Conservation (phyloP, 2,888 invertebrate species). For the Salticus scenicus region DNA sequence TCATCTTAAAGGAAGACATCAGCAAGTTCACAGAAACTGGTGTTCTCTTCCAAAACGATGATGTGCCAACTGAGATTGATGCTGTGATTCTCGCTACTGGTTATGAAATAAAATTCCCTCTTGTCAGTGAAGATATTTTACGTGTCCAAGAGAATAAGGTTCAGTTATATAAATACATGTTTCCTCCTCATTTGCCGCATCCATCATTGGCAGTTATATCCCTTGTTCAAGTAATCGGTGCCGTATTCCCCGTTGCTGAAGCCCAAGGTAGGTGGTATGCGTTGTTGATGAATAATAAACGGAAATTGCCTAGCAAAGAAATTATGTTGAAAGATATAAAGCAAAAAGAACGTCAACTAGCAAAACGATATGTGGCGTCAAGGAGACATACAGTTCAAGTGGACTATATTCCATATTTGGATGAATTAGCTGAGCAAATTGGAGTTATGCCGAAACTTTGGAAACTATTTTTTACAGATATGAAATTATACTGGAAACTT, state of each 20-base stretch:
- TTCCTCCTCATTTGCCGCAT: slow-evolving; percentile 77
- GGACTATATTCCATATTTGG: slow-evolving; percentile 75
- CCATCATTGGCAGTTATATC: slow-evolving; percentile 89
- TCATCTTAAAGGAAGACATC: slow-evolving; percentile 75
- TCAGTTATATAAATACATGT: slow-evolving; percentile 76
- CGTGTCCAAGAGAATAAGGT: slow-evolving; percentile 72
- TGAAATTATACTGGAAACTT: slow-evolving; percentile 72
- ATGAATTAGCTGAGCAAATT: slow-evolving; percentile 76
- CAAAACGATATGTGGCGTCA: slow-evolving; percentile 43
- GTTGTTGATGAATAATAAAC: slow-evolving; percentile 73
- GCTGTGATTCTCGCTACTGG: slow-evolving; percentile 76
- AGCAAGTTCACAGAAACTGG: slow-evolving; percentile 73
- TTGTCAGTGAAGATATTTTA: slow-evolving; percentile 73
- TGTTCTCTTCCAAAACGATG: slow-evolving; percentile 75
- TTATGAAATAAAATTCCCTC: slow-evolving; percentile 75
- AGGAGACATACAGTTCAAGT: slow-evolving; percentile 69
- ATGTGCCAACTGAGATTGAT: slow-evolving; percentile 74
- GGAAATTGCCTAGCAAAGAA: slow-evolving; percentile 73
- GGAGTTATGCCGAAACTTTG: slow-evolving; percentile 76
- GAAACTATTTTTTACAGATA: slow-evolving; percentile 74
- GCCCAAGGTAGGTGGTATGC: slow-evolving; percentile 81
- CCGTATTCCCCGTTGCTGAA: slow-evolving; percentile 89
- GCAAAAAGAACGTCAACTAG: slow-evolving; percentile 73
- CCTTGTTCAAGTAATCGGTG: slow-evolving; percentile 85
- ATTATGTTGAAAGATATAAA: slow-evolving; percentile 75